Evolutionary conservation across 2,797 vertebrate genomes (phyloP), one percentile per base, ranked within the genome.

Genomic region (Crotalus adamanteus): DNA sequence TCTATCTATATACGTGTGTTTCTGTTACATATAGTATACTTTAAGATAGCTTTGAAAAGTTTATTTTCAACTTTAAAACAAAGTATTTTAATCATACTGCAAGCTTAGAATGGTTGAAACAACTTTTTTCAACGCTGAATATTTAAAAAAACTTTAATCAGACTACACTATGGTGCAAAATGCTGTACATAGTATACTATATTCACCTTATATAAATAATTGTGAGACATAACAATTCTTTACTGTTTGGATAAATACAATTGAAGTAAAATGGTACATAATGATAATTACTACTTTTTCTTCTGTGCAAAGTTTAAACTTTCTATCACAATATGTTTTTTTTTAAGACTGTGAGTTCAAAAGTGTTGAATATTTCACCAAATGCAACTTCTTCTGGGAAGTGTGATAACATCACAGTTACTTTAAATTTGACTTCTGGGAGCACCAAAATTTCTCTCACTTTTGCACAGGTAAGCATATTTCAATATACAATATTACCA

Each of bases 281-380:
- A n/a, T 3, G 8, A 42, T 47, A 83, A 83, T 42, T 83, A 28
- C 16, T 91, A 28, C 22, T 69, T 90, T 1, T 42, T 55, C 59
- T 69, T 25, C 9, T 65, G 13, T 26, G 28, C 6, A n/a, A 59
- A 56, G 26, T 47, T 51, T 89, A 31, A 56, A 26, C 18, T 42
- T 65, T 86, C 1, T 90, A 5, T 51, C 65, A 51, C 86, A 6
- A 0, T 26, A 91, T 92, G 0, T 1, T 18, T 3, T 69, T 59
- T 47, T 93, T 91, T 86, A 96, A 88, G 97, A 97, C 42, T 61
- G 5, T 95, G 96, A 97, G 90, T 94, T 96, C 53, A 89, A 94
- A 94, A 53, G 85, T 98, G 59, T 88, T 98, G 94, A 99, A 99
- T 97, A 93, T 99, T 57, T 98, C 98, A 53, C 96, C 37, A 3